A percentile compares a stretch with the other conserved stretches of the same genome.
phyloP scores from a whole-genome alignment of 2,888 invertebrate genomes.

The Eledona agricola region DNA sequence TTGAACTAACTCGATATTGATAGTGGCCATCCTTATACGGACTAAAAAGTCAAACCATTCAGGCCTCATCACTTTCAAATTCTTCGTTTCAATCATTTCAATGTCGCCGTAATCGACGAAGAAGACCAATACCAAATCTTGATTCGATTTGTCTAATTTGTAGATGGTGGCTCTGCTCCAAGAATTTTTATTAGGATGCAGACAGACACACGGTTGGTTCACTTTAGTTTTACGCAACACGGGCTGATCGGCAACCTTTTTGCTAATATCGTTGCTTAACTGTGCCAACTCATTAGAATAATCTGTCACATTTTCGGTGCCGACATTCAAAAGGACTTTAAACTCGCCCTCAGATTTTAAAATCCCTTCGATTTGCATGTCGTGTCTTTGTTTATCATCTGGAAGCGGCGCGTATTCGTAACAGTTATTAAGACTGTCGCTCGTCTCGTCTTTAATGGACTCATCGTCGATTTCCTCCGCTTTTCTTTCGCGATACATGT shows the following conservation, averaged over 20 bases:
- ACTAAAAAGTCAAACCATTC: slow-evolving; percentile 66
- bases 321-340: slow-evolving; percentile 47
- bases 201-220: slow-evolving; percentile 71
- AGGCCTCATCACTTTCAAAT: slow-evolving; percentile 64
- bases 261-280: slow-evolving; percentile 66
- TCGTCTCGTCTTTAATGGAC: no score
- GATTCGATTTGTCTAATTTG: slow-evolving; percentile 61
- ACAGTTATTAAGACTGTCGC: no score
- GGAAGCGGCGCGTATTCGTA: no score
- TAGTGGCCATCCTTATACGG: slow-evolving; percentile 63
- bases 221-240: slow-evolving; percentile 56
- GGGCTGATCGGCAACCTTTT: slow-evolving; percentile 60
- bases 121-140: slow-evolving; percentile 66
- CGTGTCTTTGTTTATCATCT: no score
- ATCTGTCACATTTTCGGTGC: slow-evolving; percentile 22
- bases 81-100: slow-evolving; percentile 63
- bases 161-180: slow-evolving; percentile 79
- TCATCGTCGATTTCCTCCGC: no score
- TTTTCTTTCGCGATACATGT: slow-evolving; percentile 37
- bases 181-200: slow-evolving; percentile 68
- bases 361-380: no score
- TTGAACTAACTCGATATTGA: slow-evolving; percentile 55
- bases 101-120: slow-evolving; percentile 82
- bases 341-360: neutral
- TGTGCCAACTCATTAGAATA: slow-evolving; percentile 61